Evolutionary conservation across 2,888 invertebrate genomes (phyloP), one percentile per base, ranked within the genome.

Genomic region (Cyclophora albipunctata): DNA sequence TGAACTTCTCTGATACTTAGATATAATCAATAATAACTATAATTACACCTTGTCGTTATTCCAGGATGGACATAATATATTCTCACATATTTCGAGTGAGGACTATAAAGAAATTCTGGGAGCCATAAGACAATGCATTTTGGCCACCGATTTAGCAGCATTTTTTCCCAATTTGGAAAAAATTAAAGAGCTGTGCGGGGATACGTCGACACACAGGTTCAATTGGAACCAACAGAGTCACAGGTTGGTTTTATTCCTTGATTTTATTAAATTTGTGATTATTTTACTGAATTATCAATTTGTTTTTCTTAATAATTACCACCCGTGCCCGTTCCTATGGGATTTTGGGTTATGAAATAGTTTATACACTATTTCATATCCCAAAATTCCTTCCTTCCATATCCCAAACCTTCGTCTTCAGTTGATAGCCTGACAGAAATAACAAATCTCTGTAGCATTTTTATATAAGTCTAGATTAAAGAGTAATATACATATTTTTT

Each of bases 61-160:
- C 59, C 87, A 96, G 92, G 95, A 95, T 52, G 95, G 95, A 0
- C 95, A 96, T 78, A 96, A 96, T 68, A 95, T 96, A 52, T 94
- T 96, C 76, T 90, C 91, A 40, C 92, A 93, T 66, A 83, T 95
- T 40, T 90, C 91, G 3, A 91, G 91, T 51, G 89, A 90, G 34
- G 94, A 95, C 58, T 95, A 94, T 81, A 95, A 95, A 71, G 90
- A 94, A 81, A 93, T 95, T 2, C 75, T 96, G 47, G 90, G 93
- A 41, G 90, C 92, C 52, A 92, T 96, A 48, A 93, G 94, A 62
- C 94, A 95, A 63, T 95, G 95, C 72, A 96, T 96, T 63, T 81
- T 96, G 47, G 96, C 96, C 0, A 96, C 96, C 1, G 96, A 96
- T 71, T 78, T 96, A 60, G 95, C 95, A 0, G 78, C 92, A 1